Conservation (phyloP, 2,113 vertebrate species). For the Tinamus guttatus region DNA sequence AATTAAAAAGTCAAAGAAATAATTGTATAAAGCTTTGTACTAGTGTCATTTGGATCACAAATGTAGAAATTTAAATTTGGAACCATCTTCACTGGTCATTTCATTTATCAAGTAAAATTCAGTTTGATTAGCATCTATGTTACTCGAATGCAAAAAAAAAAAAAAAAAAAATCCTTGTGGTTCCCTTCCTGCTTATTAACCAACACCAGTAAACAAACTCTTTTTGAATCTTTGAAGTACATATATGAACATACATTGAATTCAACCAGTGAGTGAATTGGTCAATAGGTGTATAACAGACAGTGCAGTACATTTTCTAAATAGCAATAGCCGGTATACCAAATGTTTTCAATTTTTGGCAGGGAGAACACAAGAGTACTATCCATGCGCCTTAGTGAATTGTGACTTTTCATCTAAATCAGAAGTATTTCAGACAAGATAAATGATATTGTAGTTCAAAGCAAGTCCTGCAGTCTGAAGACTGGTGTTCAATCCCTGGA, state of each 20-base stretch:
- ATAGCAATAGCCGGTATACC: not conserved
- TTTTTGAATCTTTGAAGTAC: not conserved
- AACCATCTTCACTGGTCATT: not conserved
- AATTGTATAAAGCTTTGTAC: not conserved
- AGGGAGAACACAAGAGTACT: not conserved
- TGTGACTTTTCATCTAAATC: not conserved
- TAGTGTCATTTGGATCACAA: not conserved
- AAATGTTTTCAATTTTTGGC: not conserved
- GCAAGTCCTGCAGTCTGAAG: not conserved
- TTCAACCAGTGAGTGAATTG: not conserved
- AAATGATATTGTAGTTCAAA: not conserved
- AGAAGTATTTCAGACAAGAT: not conserved
- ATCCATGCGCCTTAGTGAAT: not conserved
- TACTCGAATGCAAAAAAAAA: not conserved
- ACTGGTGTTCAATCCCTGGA: not conserved
- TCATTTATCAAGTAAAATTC: not conserved
- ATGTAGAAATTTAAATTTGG: not conserved
- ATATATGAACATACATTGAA: not conserved
- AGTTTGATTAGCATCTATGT: not conserved
- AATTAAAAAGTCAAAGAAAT: not conserved
- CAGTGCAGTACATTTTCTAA: not conserved
- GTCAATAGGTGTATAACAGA: not conserved
- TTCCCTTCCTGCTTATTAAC: not conserved
- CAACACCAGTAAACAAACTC: not conserved
- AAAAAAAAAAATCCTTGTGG: not conserved